These are phyloP conservation scores for Drosophila mulleri DNA, from an alignment of 2,888 invertebrate genomes.

Conservation along the genomic window DNA sequence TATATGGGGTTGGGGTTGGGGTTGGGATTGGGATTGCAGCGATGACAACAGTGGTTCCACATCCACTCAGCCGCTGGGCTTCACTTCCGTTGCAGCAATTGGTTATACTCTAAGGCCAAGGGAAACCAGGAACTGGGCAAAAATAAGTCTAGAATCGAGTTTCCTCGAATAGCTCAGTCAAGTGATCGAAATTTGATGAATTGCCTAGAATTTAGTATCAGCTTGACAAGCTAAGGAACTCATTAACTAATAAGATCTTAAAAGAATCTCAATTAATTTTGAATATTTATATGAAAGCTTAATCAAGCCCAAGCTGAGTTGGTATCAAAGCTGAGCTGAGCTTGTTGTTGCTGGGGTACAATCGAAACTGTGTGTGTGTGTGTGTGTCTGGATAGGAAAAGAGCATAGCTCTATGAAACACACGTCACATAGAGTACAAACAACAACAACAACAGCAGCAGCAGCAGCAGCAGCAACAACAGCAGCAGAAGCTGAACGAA, in stretches of 20 bases:
- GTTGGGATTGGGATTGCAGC: not conserved
- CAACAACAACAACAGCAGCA: conserved; percentile 24
- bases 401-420: conserved; percentile 12
- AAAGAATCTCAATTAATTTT: too few species aligned
- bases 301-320: not conserved
- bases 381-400: conserved; percentile 14
- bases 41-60: conserved; percentile 18
- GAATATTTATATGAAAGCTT: not conserved
- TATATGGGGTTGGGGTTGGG: conserved; percentile 1
- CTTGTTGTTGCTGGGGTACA: conserved; percentile 3
- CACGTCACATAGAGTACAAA: conserved; percentile 33
- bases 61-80: conserved; percentile 41
- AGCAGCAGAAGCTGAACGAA: conserved; percentile 10
- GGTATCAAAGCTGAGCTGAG: conserved; percentile 11
- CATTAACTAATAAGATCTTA: too few species aligned
- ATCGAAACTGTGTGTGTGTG: conserved; percentile 4
- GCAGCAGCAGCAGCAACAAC: conserved; percentile 9
- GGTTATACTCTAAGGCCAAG: not conserved
- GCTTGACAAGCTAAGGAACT: too few species aligned
- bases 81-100: conserved; percentile 46
- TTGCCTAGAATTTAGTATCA: too few species aligned
- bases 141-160: not conserved
- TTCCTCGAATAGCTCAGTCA: not conserved
- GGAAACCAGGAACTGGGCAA: conserved; percentile 10
- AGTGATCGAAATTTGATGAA: not conserved